These are phyloP conservation scores for Emydoidea blandingii DNA, from an alignment of 2,797 vertebrate species.

Conservation along the genomic window DNA sequence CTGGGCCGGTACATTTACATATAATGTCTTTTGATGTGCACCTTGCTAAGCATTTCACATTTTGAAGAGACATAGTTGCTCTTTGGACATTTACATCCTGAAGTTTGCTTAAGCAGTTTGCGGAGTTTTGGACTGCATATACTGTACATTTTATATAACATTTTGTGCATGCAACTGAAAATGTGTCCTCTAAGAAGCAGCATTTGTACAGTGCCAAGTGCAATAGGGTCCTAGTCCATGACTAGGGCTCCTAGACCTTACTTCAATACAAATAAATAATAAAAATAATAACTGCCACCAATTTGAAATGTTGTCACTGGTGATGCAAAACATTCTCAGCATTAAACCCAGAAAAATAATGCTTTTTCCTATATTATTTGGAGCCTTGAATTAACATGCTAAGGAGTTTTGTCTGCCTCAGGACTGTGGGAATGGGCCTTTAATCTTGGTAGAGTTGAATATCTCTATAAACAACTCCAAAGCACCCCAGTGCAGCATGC, in stretches of 20 bases:
- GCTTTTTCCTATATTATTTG: neutral
- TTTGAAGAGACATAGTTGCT: neutral
- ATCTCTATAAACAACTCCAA: neutral
- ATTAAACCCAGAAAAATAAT: neutral
- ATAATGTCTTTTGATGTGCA: neutral
- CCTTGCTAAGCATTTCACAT: neutral
- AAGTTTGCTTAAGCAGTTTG: neutral
- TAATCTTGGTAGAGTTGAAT: neutral
- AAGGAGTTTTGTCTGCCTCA: neutral
- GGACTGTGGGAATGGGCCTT: neutral
- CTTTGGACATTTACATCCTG: neutral
- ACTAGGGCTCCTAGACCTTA: neutral
- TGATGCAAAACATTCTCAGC: neutral
- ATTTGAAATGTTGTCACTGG: neutral
- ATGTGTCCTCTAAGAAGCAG: neutral
- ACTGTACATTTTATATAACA: neutral
- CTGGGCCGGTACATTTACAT: neutral
- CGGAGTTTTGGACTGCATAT: neutral
- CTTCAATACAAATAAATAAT: neutral
- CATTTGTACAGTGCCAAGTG: neutral
- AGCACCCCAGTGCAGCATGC: neutral
- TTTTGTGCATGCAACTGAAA: neutral
- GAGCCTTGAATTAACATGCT: neutral
- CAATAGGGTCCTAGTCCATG: neutral
- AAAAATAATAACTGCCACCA: neutral